Conservation (phyloP, 2,797 vertebrate genomes). For the Anguilla marmorata region DNA sequence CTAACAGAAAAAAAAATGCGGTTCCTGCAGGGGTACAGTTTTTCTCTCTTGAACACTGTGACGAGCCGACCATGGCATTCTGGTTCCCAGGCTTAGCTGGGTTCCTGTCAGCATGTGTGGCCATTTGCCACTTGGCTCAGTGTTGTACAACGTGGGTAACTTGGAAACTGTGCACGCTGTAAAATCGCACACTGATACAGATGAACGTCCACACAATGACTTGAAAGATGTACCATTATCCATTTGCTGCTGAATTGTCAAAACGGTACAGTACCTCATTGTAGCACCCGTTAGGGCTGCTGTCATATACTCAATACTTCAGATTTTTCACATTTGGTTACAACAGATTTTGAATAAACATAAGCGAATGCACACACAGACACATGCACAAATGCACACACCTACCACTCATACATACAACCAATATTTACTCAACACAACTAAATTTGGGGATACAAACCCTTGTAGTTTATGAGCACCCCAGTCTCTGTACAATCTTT, state of each 20-base stretch:
- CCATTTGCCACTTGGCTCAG: background rate
- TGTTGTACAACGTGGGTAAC: background rate
- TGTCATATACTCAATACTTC: background rate
- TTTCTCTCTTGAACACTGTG: background rate
- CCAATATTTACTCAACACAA: background rate
- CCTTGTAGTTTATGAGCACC: conserved; percentile 31
- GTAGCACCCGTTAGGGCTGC: background rate
- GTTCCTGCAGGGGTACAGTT: background rate
- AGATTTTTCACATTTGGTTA: background rate
- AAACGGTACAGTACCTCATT: background rate
- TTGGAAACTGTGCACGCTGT: background rate
- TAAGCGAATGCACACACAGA: background rate
- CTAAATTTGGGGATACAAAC: conserved; percentile 14
- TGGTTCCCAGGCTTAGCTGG: background rate
- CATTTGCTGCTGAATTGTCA: background rate
- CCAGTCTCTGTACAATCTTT: background rate
- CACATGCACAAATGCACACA: conserved; percentile 29
- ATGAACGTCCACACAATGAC: background rate
- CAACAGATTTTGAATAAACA: background rate
- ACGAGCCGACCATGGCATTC: background rate
- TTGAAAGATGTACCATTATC: background rate
- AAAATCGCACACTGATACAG: background rate
- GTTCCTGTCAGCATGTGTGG: background rate
- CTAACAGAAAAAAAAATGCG: background rate
- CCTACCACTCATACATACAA: background rate